A percentile compares a stretch with the other conserved stretches of the same genome.
Conservation (phyloP, 2,797 vertebrate genomes). For the Erethizon dorsatum region DNA sequence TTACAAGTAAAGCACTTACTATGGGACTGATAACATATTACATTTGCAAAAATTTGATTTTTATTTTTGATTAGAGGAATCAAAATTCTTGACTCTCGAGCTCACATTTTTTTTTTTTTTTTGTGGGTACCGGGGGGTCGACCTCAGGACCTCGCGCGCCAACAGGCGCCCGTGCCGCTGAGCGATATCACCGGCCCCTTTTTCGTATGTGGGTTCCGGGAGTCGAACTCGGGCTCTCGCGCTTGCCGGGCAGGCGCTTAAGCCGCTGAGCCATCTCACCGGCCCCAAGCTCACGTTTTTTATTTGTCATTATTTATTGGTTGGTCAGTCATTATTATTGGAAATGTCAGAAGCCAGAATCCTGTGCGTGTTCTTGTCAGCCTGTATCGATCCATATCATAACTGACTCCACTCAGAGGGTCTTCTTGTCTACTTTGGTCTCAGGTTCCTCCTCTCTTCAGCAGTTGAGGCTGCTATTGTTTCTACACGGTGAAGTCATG, state of each 20-base stretch:
- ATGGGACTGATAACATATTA: background rate
- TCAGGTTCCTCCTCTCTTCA: background rate
- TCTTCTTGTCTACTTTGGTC: constrained; percentile 1
- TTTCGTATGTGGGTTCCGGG: too few relatives aligned
- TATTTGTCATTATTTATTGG: constrained; percentile 6
- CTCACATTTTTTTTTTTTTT: background rate
- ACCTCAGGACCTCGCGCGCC: too few relatives aligned
- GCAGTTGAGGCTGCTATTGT: background rate
- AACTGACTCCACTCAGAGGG: background rate
- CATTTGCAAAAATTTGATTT: constrained; percentile 42
- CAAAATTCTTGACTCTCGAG: constrained; percentile 32
- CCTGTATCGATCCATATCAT: background rate
- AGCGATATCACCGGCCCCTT: too few relatives aligned
- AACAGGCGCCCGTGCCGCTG: too few relatives aligned
- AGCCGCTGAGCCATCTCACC: too few relatives aligned
- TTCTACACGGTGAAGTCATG: background rate
- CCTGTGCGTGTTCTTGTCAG: background rate
- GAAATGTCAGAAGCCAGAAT: background rate
- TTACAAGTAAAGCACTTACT: background rate
- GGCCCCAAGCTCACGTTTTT: background rate
- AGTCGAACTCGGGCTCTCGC: too few relatives aligned
- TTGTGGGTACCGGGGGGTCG: too few relatives aligned
- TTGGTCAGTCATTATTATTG: background rate
- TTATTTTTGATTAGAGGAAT: constrained; percentile 55
- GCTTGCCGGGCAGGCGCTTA: too few relatives aligned